Percentiles rank a stretch among this genome's conserved stretches.
Evolutionary conservation across 2,888 invertebrate genomes (phyloP).

Genomic region (Spodoptera picta): DNA sequence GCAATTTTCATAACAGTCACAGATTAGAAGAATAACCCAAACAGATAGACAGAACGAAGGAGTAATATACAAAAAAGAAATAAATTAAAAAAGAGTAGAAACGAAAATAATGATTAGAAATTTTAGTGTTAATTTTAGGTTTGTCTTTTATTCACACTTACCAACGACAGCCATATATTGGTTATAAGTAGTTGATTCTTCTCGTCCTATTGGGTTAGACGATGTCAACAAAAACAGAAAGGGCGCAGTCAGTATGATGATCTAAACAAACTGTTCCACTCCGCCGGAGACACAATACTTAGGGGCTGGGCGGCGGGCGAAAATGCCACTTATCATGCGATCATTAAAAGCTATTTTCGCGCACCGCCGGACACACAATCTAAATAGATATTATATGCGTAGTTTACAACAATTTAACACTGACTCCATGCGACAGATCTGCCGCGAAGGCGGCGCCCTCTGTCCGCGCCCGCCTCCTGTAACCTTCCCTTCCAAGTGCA

Average conservation of each 20-base stretch:
- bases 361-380: slow-evolving; percentile 80
- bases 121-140: slow-evolving; percentile 87
- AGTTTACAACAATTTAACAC: slow-evolving; percentile 84
- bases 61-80: slow-evolving; percentile 63
- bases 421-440: slow-evolving; percentile 86
- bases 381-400: slow-evolving; percentile 75
- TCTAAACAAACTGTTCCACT: slow-evolving; percentile 81
- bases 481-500: slow-evolving; percentile 66
- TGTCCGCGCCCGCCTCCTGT: slow-evolving; percentile 80
- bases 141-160: slow-evolving; percentile 91
- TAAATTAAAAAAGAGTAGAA: slow-evolving; percentile 71
- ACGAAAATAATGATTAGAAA: slow-evolving; percentile 78
- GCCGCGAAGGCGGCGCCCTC: slow-evolving; percentile 82
- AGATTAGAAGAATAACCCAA: slow-evolving; percentile 73
- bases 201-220: slow-evolving; percentile 95
- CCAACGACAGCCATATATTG: slow-evolving; percentile 98
- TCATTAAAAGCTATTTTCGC: slow-evolving; percentile 67
- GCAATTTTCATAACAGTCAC: slow-evolving; percentile 82
- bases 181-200: slow-evolving; percentile 98
- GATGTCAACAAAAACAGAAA: slow-evolving; percentile 92
- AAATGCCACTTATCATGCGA: slow-evolving; percentile 70
- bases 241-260: slow-evolving; percentile 87
- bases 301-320: slow-evolving; percentile 75
- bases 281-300: slow-evolving; percentile 76
- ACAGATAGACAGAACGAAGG: slow-evolving; percentile 65